A percentile compares a stretch with the other conserved stretches of the same genome.
Conservation (phyloP, 2,797 vertebrate genomes). For the Serranus cabrilla region DNA sequence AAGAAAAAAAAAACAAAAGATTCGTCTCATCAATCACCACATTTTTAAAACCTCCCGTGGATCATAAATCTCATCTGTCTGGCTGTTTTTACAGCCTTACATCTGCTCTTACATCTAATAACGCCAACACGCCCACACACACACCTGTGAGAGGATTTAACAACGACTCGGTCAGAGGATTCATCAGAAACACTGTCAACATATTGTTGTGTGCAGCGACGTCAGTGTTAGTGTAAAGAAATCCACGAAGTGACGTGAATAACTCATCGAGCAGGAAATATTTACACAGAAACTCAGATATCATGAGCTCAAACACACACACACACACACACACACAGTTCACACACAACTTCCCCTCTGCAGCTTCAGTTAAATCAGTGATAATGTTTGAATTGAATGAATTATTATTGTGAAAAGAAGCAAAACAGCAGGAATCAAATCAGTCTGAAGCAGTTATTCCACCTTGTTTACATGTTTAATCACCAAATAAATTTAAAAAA, state of each 20-base stretch:
- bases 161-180: conserved; percentile 18
- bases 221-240: background rate
- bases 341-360: too few relatives aligned
- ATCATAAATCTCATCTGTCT: background rate
- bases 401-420: too few relatives aligned
- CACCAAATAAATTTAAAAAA: too few relatives aligned
- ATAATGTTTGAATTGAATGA: too few relatives aligned
- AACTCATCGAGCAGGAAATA: accelerated
- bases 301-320: too few relatives aligned
- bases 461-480: too few relatives aligned
- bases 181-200: too few relatives aligned
- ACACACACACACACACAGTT: too few relatives aligned
- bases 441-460: too few relatives aligned
- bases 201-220: background rate
- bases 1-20: background rate
- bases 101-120: conserved; percentile 36
- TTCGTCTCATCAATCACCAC: background rate
- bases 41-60: background rate
- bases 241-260: background rate
- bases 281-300: background rate
- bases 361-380: too few relatives aligned
- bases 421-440: too few relatives aligned
- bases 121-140: conserved; percentile 48
- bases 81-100: conserved; percentile 35
- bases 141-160: conserved; percentile 10